Base-by-base conservation (phyloP, 2,797 vertebrate genomes). In the Phaenicophaeus curvirostris region DNA sequence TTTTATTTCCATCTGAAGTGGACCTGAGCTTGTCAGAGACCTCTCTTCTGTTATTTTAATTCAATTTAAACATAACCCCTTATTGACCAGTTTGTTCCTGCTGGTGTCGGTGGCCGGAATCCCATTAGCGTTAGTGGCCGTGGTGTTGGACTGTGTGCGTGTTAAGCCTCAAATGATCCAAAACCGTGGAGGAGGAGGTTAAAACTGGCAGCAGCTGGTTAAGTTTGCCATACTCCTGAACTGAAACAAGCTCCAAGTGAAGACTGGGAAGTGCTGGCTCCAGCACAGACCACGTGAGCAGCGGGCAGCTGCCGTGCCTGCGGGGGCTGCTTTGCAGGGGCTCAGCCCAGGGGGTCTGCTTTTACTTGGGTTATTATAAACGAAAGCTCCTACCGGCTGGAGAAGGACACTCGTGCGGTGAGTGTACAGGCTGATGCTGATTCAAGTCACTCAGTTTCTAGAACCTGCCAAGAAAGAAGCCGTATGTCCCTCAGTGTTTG, bases 401-500 rank as follows among this genome's bases (percentile, higher is more conserved):
- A 39, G 39, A 13, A 39, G 39, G 39, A 39, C 39, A 39, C 39
- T 39, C 13, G 39, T 39, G 39, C 39, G 39, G 39, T 9, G 39
- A 39, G 39, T 39, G 13, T 13, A 39, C 39, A 39, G 39, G 39
- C 39, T 39, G 39, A 39, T 39, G 39, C 39, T 39, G 39, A 39
- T 39, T 9, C 39, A 39, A 39, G 39, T 39, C 39, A 39, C 39
- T 39, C 39, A 39, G 9, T 39, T 39, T 39, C 39, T 39, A 39
- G 39, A 39, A 39, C 39, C 39, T 39, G 39, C 39, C 39, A 39
- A 39, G 39, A 39, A 39, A 61, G 15, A 33, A 30, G 53, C n/a
- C 3, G 1, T 23, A 8, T 1, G 1, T 46, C 13, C 35, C 7
- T 61, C 15, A 39, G 8, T 13, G 27, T n/a, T 13, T 59, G 18